These are phyloP conservation scores for Oreochromis mossambicus DNA, from an alignment of 2,797 vertebrate species.

Conservation along the genomic window DNA sequence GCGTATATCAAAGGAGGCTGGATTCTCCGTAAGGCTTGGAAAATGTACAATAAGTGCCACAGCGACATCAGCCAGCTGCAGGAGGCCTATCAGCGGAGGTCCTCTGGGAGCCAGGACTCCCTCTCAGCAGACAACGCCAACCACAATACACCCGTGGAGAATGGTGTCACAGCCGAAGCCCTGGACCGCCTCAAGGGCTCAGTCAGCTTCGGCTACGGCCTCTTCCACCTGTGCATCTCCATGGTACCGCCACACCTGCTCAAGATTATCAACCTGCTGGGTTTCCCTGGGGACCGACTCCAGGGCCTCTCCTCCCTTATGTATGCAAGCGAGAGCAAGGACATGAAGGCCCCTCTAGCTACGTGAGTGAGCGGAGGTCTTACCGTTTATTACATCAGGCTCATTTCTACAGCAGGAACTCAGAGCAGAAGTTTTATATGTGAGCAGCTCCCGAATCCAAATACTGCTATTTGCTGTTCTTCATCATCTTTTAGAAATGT, in stretches of 20 bases:
- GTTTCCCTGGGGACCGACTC: constrained; percentile 96
- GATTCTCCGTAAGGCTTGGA: constrained; percentile 99
- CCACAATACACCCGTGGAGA: constrained; percentile 79
- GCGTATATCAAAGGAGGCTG: constrained; percentile 99
- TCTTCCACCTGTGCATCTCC: constrained; percentile 99
- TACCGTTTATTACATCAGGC: background rate
- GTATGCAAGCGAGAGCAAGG: constrained; percentile 98
- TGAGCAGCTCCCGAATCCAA: background rate
- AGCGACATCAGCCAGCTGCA: constrained; percentile 95
- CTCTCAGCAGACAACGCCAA: constrained; percentile 87
- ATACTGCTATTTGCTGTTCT: background rate
- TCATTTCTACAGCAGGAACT: background rate
- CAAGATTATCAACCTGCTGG: constrained; percentile 99
- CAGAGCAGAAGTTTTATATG: background rate
- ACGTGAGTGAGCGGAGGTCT: constrained; percentile 85
- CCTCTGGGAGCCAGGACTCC: constrained; percentile 77
- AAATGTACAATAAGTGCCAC: constrained; percentile 99
- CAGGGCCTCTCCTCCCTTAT: constrained; percentile 95
- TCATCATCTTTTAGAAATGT: background rate
- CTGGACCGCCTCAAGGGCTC: constrained; percentile 97
- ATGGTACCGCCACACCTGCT: constrained; percentile 99
- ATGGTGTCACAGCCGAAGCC: constrained; percentile 76
- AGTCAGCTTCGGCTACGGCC: constrained; percentile 98
- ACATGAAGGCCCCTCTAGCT: constrained; percentile 99
- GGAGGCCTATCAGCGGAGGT: constrained; percentile 83